phyloP scores from a whole-genome alignment of 2,888 invertebrate genomes.

The Athrips mouffetella region DNA sequence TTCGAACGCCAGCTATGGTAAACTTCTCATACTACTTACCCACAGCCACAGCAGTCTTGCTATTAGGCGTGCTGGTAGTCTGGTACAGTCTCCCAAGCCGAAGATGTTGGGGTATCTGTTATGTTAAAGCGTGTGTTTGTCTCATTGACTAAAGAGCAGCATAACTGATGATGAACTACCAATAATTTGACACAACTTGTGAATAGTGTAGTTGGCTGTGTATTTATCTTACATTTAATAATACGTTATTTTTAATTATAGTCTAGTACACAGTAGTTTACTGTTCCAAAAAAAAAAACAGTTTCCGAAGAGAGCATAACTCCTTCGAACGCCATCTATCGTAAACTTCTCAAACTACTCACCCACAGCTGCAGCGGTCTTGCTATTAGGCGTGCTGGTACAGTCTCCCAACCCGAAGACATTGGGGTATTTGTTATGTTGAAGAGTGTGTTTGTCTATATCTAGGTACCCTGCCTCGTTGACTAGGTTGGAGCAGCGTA shows the following conservation, averaged over 20 bases:
- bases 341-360: too few relatives aligned
- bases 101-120: slow-evolving; percentile 89
- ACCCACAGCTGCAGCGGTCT: slow-evolving; percentile 98
- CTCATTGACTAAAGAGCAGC: too few relatives aligned
- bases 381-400: slow-evolving; percentile 93
- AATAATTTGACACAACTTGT: too few relatives aligned
- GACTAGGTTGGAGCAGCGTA: slow-evolving; percentile 80
- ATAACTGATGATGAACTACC: too few relatives aligned
- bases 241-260: too few relatives aligned
- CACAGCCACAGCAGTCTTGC: slow-evolving; percentile 97
- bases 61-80: slow-evolving; percentile 92
- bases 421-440: slow-evolving; percentile 88
- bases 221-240: too few relatives aligned
- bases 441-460: slow-evolving; percentile 88
- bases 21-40: too few relatives aligned
- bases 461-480: slow-evolving; percentile 87
- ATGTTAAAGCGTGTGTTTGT: slow-evolving; percentile 90
- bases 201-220: too few relatives aligned
- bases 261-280: too few relatives aligned
- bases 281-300: background rate
- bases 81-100: slow-evolving; percentile 96
- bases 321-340: background rate
- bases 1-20: too few relatives aligned
- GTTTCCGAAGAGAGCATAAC: too few relatives aligned
- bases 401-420: slow-evolving; percentile 98